Evolutionary conservation across 1,140 invertebrate species (phyloP).

Genomic region (Pararge aegeria): DNA sequence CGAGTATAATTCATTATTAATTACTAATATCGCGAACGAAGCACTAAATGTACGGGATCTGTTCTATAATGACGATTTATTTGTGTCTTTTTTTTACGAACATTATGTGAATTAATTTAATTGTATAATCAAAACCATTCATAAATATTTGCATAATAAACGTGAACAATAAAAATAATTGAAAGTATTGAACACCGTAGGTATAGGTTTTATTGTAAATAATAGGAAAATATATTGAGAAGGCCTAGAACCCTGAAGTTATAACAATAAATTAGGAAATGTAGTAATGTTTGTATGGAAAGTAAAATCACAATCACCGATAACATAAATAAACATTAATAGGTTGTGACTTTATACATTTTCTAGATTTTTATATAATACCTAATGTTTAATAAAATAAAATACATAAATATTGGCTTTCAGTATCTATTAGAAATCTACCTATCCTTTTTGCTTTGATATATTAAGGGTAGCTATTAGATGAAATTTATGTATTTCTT

Average conservation of each 20-base stretch:
- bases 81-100: too few relatives aligned
- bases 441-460: background rate
- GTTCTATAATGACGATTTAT: too few relatives aligned
- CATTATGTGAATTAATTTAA: too few relatives aligned
- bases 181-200: too few relatives aligned
- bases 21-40: too few relatives aligned
- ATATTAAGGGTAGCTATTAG: background rate
- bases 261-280: constrained; percentile 8
- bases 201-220: constrained; percentile 23
- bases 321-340: constrained; percentile 66
- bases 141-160: too few relatives aligned
- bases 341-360: constrained; percentile 79
- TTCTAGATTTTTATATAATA: constrained; percentile 71
- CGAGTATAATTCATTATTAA: too few relatives aligned
- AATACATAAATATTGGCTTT: constrained; percentile 26
- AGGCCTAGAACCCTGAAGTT: constrained; percentile 51
- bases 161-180: too few relatives aligned
- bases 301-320: constrained; percentile 29
- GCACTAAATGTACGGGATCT: too few relatives aligned
- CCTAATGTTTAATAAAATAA: constrained; percentile 32
- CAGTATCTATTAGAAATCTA: constrained; percentile 8
- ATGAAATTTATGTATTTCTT: too few relatives aligned
- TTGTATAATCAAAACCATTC: too few relatives aligned
- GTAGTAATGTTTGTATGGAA: constrained; percentile 11
- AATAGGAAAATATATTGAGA: constrained; percentile 31